These are phyloP conservation scores for Caenorhabditis panamensis DNA, from an alignment of 2,888 invertebrate genomes.

Conservation along the genomic window DNA sequence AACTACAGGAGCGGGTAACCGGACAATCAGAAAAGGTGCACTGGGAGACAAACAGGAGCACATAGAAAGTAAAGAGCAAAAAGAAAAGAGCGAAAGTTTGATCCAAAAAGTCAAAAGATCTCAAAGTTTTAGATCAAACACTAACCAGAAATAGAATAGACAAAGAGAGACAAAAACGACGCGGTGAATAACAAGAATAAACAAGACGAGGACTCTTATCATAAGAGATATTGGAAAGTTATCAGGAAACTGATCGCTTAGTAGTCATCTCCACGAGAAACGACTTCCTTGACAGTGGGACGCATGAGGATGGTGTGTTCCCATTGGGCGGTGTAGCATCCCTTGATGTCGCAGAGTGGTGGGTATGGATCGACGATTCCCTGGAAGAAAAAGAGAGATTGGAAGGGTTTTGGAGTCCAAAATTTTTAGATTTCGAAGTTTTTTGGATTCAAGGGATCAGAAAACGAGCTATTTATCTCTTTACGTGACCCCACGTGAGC, in stretches of 20 bases:
- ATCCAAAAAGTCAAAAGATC: neutral
- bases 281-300: conserved; percentile 98
- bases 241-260: conserved; percentile 82
- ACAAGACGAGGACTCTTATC: neutral
- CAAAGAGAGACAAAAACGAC: neutral
- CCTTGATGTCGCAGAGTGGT: conserved; percentile 95
- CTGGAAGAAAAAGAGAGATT: conserved; percentile 59
- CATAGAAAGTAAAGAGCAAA: too few relatives aligned
- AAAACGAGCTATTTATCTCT: too few relatives aligned
- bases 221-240: conserved; percentile 7
- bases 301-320: conserved; percentile 98
- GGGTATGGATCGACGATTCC: conserved; percentile 98
- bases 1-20: neutral
- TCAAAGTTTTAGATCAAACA: neutral
- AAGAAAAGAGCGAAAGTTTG: neutral
- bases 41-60: neutral
- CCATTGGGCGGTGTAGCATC: conserved; percentile 98
- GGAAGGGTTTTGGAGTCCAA: too few relatives aligned
- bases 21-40: neutral
- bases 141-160: neutral
- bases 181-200: neutral
- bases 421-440: too few relatives aligned
- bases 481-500: too few relatives aligned
- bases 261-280: conserved; percentile 96
- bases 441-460: too few relatives aligned